Conservation (phyloP, 2,797 vertebrate genomes). For the Girardinus metallicus region DNA sequence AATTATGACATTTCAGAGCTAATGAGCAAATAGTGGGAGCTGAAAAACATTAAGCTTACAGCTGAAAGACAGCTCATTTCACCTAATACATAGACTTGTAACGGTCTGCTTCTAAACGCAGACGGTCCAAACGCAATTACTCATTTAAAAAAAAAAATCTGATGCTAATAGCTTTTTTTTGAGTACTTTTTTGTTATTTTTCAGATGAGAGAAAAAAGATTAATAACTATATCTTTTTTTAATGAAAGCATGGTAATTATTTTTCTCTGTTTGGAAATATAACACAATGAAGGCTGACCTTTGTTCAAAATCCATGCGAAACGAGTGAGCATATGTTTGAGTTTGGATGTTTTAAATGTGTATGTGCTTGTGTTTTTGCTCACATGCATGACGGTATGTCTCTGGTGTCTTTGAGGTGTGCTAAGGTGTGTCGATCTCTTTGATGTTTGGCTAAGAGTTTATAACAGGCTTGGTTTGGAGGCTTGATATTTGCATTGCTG, state of each 20-base stretch:
- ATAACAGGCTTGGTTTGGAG: slow-evolving; percentile 67
- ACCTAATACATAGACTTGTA: slow-evolving; percentile 55
- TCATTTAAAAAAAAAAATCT: too few relatives aligned
- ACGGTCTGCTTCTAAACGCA: slow-evolving; percentile 34
- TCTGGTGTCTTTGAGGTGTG: slow-evolving; percentile 73
- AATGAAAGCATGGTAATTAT: slow-evolving; percentile 34
- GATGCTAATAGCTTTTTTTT: slow-evolving; percentile 26
- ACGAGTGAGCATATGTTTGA: slow-evolving; percentile 63
- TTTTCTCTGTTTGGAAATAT: slow-evolving; percentile 54
- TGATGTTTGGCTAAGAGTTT: slow-evolving; percentile 75
- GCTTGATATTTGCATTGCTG: slow-evolving; percentile 43
- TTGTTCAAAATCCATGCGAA: slow-evolving; percentile 65
- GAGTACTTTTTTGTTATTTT: neutral
- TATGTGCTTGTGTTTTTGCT: slow-evolving; percentile 27
- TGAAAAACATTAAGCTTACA: slow-evolving; percentile 43
- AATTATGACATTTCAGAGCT: slow-evolving; percentile 50
- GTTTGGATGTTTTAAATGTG: slow-evolving; percentile 57
- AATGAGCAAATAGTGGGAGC: slow-evolving; percentile 58
- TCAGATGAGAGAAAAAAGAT: slow-evolving; percentile 3
- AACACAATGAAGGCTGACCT: slow-evolving; percentile 59
- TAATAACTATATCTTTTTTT: slow-evolving; percentile 1
- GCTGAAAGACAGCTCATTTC: slow-evolving; percentile 43
- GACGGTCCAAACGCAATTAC: slow-evolving; percentile 42
- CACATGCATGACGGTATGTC: slow-evolving; percentile 51
- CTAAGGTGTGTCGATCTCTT: slow-evolving; percentile 74